Conservation (phyloP, 35 echinoderm and acorn worm species). For the Eucidaris tribuloides region DNA sequence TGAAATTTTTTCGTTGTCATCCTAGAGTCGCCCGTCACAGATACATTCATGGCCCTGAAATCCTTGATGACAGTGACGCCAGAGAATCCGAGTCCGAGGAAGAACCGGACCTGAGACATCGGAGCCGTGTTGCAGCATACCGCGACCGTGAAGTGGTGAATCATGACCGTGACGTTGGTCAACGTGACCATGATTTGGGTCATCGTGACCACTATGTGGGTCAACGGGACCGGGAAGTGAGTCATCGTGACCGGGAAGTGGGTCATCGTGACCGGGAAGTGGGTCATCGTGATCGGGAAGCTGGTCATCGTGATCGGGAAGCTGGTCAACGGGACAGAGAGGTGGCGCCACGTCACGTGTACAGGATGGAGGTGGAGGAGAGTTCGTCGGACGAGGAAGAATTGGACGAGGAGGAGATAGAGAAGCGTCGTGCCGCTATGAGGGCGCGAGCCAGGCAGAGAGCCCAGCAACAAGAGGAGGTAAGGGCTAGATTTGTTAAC, state of each 20-base stretch:
- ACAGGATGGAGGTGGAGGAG: slow-evolving; percentile 79
- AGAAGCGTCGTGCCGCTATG: slow-evolving; percentile 61
- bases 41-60: slow-evolving; percentile 67
- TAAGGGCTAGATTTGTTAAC: no score
- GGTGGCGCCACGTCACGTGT: background rate
- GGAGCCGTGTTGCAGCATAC: background rate
- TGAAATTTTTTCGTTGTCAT: no score
- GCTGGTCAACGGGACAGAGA: background rate
- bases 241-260: no score
- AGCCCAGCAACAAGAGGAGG: slow-evolving; percentile 23
- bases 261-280: background rate
- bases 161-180: background rate
- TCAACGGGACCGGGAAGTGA: background rate
- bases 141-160: no score
- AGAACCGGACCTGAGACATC: slow-evolving; percentile 14
- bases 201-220: background rate
- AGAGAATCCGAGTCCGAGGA: slow-evolving; percentile 37
- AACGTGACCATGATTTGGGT: background rate
- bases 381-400: slow-evolving; percentile 93
- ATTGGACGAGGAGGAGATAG: slow-evolving; percentile 91
- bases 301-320: background rate
- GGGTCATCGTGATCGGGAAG: background rate
- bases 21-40: slow-evolving; percentile 65
- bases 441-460: slow-evolving; percentile 47
- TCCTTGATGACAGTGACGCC: slow-evolving; percentile 58